Evolutionary conservation across 2,113 vertebrate species (phyloP).

Genomic region (Numida meleagris): DNA sequence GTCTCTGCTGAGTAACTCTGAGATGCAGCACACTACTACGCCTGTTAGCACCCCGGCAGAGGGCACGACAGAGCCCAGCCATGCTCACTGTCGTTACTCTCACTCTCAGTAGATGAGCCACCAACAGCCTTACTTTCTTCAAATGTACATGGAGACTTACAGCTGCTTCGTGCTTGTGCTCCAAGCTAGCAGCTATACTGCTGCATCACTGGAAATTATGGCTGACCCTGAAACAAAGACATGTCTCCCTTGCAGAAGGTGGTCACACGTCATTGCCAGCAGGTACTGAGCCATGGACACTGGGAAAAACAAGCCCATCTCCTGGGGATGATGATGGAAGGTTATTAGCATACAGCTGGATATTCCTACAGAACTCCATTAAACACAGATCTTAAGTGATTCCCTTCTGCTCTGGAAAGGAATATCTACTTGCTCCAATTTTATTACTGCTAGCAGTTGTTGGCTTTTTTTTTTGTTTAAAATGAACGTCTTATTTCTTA

Average conservation of each 20-base stretch:
- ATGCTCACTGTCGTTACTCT: not conserved
- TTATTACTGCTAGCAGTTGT: not conserved
- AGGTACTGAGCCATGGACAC: not conserved
- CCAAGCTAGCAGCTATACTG: not conserved
- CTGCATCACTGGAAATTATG: fast-evolving
- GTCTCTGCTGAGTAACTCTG: fast-evolving
- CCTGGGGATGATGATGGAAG: not conserved
- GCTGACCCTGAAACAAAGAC: not conserved
- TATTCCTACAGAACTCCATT: not conserved
- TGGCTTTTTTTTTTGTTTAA: not conserved
- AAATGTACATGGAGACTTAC: not conserved
- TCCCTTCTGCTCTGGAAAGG: not conserved
- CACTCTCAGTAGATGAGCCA: not conserved
- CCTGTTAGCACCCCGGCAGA: not conserved
- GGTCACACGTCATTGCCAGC: not conserved
- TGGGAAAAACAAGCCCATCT: not conserved
- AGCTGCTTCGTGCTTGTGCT: not conserved
- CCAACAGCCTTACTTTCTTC: not conserved
- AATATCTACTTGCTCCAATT: not conserved
- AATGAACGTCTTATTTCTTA: not conserved
- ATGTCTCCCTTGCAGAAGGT: fast-evolving
- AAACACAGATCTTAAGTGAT: not conserved
- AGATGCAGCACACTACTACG: not conserved
- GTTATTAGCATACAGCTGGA: not conserved
- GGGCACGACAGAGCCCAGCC: fast-evolving